Evolutionary conservation across 2,797 vertebrate genomes (phyloP).

Genomic region (Rousettus madagascariensis): DNA sequence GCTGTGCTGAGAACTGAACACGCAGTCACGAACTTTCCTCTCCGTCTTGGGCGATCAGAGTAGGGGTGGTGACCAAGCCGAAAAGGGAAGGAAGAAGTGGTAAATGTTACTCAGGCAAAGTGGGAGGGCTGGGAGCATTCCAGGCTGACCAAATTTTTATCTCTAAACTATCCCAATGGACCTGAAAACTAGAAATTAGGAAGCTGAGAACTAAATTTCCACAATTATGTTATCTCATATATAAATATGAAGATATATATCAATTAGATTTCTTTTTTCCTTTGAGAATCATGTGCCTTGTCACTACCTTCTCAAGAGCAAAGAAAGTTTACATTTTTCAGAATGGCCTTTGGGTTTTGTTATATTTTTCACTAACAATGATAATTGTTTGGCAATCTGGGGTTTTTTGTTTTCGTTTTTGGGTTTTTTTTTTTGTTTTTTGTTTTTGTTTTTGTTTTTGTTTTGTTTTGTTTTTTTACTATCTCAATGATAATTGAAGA

Average conservation of each 20-base stretch:
- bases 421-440: too few species aligned
- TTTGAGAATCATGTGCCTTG: not conserved
- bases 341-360: not conserved
- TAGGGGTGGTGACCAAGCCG: not conserved
- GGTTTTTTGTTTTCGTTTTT: not conserved
- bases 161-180: conserved; percentile 50
- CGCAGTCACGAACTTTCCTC: not conserved
- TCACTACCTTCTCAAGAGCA: conserved; percentile 10
- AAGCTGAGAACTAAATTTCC: conserved; percentile 31
- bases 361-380: not conserved
- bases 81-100: not conserved
- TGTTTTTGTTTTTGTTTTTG: not conserved
- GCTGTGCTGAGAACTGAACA: not conserved
- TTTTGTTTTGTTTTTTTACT: not conserved
- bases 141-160: conserved; percentile 54
- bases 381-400: not conserved
- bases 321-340: conserved; percentile 7
- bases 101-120: conserved; percentile 56
- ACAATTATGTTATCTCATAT: conserved; percentile 44
- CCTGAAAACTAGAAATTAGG: conserved; percentile 35
- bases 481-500: conserved; percentile 45
- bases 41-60: not conserved
- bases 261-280: not conserved
- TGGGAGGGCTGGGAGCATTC: conserved; percentile 60
- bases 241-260: conserved; percentile 35